Evolutionary conservation across 2,888 invertebrate genomes (phyloP).

Genomic region (Rotaria socialis): DNA sequence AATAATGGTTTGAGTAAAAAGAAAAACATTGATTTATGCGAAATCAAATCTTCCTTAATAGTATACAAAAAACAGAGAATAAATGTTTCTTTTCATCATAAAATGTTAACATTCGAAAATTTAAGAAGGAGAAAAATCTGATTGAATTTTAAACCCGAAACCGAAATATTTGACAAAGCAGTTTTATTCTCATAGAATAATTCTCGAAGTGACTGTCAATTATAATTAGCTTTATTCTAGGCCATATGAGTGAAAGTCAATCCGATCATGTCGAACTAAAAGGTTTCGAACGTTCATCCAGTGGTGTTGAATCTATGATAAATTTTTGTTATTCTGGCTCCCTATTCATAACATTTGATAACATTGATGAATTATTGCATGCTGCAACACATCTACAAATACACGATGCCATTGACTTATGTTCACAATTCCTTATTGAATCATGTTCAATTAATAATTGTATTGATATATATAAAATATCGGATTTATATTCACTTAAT

Average conservation of each 20-base stretch:
- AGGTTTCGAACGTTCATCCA: not conserved
- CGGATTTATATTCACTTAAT: not conserved
- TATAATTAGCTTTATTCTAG: not conserved
- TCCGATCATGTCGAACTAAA: constrained; percentile 32
- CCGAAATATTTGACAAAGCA: too few species aligned
- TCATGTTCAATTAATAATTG: constrained; percentile 30
- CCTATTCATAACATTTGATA: not conserved
- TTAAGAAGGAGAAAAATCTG: too few species aligned
- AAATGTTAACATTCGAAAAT: too few species aligned
- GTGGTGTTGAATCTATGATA: constrained; percentile 15
- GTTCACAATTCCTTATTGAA: constrained; percentile 11
- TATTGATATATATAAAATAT: constrained; percentile 22
- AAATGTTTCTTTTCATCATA: too few species aligned
- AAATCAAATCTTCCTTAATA: too few species aligned
- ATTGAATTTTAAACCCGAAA: too few species aligned
- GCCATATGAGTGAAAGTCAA: constrained; percentile 21
- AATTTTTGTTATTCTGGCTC: constrained; percentile 1
- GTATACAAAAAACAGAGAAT: too few species aligned
- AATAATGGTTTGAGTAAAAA: too few species aligned
- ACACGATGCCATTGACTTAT: not conserved
- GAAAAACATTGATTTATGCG: too few species aligned
- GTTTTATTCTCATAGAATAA: too few species aligned
- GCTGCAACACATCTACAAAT: constrained; percentile 37
- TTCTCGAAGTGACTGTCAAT: too few species aligned
- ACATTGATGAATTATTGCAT: constrained; percentile 31